phyloP scores from a whole-genome alignment of 2,113 vertebrate species.

The Danio rerio region DNA sequence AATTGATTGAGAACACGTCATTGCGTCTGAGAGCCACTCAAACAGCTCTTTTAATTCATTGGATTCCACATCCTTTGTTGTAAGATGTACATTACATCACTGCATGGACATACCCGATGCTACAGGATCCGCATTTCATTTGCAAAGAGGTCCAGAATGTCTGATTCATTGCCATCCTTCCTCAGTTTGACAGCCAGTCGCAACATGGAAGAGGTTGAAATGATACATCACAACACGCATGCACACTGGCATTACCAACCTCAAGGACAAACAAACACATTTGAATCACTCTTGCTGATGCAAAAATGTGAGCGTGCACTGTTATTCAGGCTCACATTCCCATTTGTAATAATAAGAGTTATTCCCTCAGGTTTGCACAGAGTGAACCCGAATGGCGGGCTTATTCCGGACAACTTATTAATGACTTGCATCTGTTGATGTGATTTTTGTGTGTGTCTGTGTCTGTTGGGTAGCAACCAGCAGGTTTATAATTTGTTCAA shows the following conservation, averaged over 20 bases:
- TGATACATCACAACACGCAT: background rate
- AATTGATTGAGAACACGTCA: background rate
- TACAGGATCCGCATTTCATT: background rate
- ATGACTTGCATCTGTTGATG: slow-evolving; percentile 3
- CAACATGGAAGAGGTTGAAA: background rate
- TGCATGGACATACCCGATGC: background rate
- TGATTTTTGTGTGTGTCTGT: background rate
- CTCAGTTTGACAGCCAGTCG: background rate
- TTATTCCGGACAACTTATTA: slow-evolving; percentile 2
- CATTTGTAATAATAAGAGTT: background rate
- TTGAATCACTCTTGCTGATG: background rate
- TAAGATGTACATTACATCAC: background rate
- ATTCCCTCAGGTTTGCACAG: background rate
- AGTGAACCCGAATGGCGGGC: background rate
- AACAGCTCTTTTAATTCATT: background rate
- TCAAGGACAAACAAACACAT: background rate
- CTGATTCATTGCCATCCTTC: background rate
- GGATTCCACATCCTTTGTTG: background rate
- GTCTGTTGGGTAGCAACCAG: slow-evolving; percentile 21
- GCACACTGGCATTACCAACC: background rate
- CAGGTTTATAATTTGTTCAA: slow-evolving; percentile 22
- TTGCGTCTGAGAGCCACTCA: background rate
- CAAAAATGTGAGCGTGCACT: background rate
- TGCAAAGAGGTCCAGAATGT: background rate
- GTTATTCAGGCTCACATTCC: background rate